Evolutionary conservation across 2,888 invertebrate species (phyloP).

Genomic region (Lepidocyrtinus sp.): DNA sequence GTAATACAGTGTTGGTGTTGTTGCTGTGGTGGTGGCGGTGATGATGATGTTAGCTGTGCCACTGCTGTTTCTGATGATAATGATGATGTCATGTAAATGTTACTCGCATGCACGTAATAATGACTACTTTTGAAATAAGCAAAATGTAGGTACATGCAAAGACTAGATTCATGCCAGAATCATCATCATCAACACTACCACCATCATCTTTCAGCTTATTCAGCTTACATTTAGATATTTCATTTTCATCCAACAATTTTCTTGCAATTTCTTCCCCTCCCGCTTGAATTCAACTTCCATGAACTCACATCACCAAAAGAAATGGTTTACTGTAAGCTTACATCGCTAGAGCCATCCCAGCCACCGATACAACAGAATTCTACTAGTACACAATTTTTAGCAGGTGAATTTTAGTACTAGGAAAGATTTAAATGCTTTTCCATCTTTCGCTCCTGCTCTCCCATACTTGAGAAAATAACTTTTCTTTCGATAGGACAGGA

Average conservation of each 20-base stretch:
- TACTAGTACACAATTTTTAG: background rate
- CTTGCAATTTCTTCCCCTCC: background rate
- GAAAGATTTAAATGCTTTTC: background rate
- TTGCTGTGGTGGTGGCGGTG: background rate
- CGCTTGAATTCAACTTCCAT: background rate
- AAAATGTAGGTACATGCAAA: background rate
- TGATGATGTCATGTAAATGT: conserved; percentile 13
- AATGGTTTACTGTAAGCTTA: background rate
- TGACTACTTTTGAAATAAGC: background rate
- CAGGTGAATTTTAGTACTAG: background rate
- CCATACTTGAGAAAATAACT: background rate
- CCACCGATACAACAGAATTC: no score
- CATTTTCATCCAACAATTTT: background rate
- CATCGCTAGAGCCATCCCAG: background rate
- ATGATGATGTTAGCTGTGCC: background rate
- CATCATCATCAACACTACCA: background rate
- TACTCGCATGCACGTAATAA: conserved; percentile 6
- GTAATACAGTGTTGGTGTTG: conserved; percentile 21
- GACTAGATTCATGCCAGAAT: background rate
- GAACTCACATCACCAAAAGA: background rate
- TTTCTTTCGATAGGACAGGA: background rate
- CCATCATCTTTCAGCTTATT: background rate
- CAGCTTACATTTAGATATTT: background rate
- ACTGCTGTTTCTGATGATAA: conserved; percentile 7
- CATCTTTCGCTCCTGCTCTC: background rate